Conservation (phyloP, 2,888 invertebrate genomes). For the Hetaerina titia region DNA sequence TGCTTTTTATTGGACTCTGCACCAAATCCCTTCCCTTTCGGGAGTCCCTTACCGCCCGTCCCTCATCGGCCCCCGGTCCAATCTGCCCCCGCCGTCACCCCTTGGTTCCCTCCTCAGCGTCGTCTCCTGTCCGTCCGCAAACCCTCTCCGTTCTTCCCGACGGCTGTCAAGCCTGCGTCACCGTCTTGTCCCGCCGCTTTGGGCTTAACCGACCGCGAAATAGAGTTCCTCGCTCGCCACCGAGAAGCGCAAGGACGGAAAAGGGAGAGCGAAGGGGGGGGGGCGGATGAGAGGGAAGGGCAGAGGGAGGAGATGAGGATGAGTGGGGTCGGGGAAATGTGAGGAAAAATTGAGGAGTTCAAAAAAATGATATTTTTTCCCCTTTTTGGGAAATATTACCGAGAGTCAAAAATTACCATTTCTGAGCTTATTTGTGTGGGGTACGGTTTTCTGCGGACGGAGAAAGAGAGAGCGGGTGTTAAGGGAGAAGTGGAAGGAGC, state of each 20-base stretch:
- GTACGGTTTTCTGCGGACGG: background rate
- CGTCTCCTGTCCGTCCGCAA: background rate
- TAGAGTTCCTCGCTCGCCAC: constrained; percentile 7
- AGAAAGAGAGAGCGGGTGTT: background rate
- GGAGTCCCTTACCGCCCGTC: background rate
- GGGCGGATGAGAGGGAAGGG: background rate
- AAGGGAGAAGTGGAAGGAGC: background rate
- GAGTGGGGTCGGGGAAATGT: background rate
- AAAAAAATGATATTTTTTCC: background rate
- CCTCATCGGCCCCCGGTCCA: background rate
- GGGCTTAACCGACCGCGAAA: constrained; percentile 56
- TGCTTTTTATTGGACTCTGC: background rate
- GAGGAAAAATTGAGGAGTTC: background rate
- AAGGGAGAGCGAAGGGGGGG: background rate
- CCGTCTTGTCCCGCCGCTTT: constrained; percentile 37
- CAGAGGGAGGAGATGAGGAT: background rate
- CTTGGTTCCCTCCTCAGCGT: background rate
- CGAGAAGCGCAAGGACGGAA: background rate
- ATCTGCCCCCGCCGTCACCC: background rate
- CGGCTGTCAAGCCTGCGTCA: constrained; percentile 41
- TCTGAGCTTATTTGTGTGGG: constrained; percentile 20
- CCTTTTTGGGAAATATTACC: background rate
- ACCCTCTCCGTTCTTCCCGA: background rate
- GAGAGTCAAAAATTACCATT: background rate
- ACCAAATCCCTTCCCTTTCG: background rate